phyloP scores from a whole-genome alignment of 2,888 invertebrate genomes.

The Emmelina monodactyla region DNA sequence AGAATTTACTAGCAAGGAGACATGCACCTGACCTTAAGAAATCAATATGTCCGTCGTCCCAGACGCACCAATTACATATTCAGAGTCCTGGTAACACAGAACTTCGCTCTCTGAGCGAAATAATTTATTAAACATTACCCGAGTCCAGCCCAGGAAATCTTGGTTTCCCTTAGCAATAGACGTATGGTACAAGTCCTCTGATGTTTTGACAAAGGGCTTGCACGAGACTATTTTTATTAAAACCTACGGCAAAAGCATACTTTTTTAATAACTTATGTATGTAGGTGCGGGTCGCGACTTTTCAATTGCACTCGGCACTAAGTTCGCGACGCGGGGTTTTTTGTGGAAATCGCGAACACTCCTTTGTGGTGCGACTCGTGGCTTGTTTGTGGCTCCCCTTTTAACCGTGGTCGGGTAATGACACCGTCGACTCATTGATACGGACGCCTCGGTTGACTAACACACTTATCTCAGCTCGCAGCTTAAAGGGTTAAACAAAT shows the following conservation, averaged over 20 bases:
- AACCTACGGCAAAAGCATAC: conserved; percentile 57
- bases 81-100: background rate
- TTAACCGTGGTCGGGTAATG: too few relatives aligned
- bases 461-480: too few relatives aligned
- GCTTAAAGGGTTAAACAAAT: too few relatives aligned
- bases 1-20: too few relatives aligned
- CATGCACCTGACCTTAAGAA: conserved; percentile 1
- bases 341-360: conserved; percentile 44
- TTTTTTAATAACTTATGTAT: conserved; percentile 64
- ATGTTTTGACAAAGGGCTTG: conserved; percentile 60
- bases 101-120: background rate
- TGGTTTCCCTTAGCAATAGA: conserved; percentile 50
- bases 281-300: conserved; percentile 31
- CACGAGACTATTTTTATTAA: conserved; percentile 64
- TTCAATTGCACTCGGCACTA: conserved; percentile 32
- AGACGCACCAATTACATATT: background rate
- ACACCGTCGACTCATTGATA: too few relatives aligned
- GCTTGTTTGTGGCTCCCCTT: conserved; percentile 11
- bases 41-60: background rate
- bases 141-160: conserved; percentile 46
- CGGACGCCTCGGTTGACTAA: too few relatives aligned
- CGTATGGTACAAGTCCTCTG: conserved; percentile 50
- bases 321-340: conserved; percentile 39
- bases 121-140: conserved; percentile 9
- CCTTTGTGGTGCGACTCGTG: conserved; percentile 32